Evolutionary conservation across 2,888 invertebrate genomes (phyloP).

Genomic region (Ceriagrion tenellum): DNA sequence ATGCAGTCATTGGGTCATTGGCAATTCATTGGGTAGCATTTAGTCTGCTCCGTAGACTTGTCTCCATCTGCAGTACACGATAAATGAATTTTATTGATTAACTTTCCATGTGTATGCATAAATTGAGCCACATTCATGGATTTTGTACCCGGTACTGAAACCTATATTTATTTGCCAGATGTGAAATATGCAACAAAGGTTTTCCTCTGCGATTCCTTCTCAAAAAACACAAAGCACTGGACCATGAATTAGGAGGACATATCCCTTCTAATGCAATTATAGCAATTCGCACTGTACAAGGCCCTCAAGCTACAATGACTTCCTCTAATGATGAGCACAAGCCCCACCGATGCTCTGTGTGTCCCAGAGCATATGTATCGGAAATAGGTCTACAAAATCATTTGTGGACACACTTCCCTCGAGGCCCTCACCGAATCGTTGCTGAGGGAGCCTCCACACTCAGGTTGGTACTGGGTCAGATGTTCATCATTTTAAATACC

Average conservation of each 20-base stretch:
- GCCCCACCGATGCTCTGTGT: slow-evolving; percentile 80
- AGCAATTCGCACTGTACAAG: slow-evolving; percentile 56
- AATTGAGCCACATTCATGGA: not conserved
- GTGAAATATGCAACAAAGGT: slow-evolving; percentile 69
- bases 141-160: not conserved
- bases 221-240: slow-evolving; percentile 63
- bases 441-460: not conserved
- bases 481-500: not conserved
- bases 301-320: not conserved
- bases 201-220: slow-evolving; percentile 68
- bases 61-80: too few species aligned
- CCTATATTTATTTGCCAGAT: slow-evolving; percentile 44
- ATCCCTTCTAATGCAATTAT: slow-evolving; percentile 42
- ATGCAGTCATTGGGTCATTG: too few species aligned
- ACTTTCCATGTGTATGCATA: too few species aligned
- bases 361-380: slow-evolving; percentile 80
- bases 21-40: too few species aligned
- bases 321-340: slow-evolving; percentile 74
- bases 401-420: slow-evolving; percentile 81
- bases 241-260: slow-evolving; percentile 45
- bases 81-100: too few species aligned
- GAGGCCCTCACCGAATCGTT: slow-evolving; percentile 72
- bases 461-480: not conserved
- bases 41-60: too few species aligned
- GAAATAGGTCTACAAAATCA: slow-evolving; percentile 83